Percentiles rank a stretch among this genome's conserved stretches.
phyloP scores from a whole-genome alignment of 2,113 vertebrate genomes.

The Solea senegalensis region DNA sequence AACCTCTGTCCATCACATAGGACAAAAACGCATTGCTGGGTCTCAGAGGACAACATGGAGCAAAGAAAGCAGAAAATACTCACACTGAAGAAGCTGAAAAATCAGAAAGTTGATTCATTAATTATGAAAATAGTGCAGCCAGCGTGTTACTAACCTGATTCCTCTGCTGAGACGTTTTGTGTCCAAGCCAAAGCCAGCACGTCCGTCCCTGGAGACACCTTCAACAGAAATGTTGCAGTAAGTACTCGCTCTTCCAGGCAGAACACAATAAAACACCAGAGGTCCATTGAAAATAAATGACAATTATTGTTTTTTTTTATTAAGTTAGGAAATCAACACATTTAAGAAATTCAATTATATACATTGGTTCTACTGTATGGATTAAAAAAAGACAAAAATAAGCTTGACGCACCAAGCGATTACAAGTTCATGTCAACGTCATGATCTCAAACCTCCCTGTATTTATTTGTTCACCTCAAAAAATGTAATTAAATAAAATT shows the following conservation, averaged over 20 bases:
- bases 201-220: background rate
- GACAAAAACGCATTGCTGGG: too few relatives aligned
- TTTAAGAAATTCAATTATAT: constrained; percentile 73
- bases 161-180: background rate
- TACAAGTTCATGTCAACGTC: constrained; percentile 36
- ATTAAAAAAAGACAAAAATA: constrained; percentile 61
- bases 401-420: constrained; percentile 69
- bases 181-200: background rate
- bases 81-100: too few relatives aligned
- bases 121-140: too few relatives aligned
- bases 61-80: too few relatives aligned
- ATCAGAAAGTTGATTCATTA: too few relatives aligned
- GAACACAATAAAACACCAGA: background rate
- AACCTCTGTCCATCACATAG: too few relatives aligned
- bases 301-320: constrained; percentile 69
- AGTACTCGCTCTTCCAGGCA: too few relatives aligned
- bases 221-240: background rate
- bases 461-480: constrained; percentile 54
- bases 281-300: constrained; percentile 51
- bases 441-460: constrained; percentile 25
- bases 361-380: constrained; percentile 60
- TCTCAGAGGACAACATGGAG: too few relatives aligned
- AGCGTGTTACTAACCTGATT: background rate
- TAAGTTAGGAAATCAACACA: constrained; percentile 77
- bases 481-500: constrained; percentile 4